These are phyloP conservation scores for Scophthalmus maximus DNA, from an alignment of 2,113 vertebrate genomes.

Conservation along the genomic window DNA sequence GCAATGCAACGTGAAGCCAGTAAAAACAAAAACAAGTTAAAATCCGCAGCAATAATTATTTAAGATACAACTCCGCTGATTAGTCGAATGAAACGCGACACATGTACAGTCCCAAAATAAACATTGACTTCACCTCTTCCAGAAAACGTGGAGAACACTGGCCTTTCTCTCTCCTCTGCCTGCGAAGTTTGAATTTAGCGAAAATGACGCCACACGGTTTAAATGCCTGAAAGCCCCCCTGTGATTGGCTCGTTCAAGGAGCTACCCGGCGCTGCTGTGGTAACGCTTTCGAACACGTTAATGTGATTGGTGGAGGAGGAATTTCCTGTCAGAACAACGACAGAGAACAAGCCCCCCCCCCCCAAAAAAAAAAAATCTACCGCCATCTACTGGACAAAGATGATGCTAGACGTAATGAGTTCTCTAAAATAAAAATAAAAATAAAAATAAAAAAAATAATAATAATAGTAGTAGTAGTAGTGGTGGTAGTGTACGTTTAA, in stretches of 20 bases:
- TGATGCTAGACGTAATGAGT: background rate
- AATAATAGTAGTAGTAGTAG: too few relatives aligned
- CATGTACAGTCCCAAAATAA: background rate
- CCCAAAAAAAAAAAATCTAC: background rate
- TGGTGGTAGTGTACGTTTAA: too few relatives aligned
- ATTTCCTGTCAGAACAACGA: background rate
- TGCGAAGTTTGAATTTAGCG: slow-evolving; percentile 21
- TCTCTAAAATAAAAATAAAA: background rate
- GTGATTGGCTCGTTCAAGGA: slow-evolving; percentile 79
- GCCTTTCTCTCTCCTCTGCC: rapidly evolving
- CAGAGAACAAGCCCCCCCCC: rapidly evolving
- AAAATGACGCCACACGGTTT: slow-evolving; percentile 59
- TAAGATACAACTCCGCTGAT: background rate
- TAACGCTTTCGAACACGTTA: slow-evolving; percentile 4
- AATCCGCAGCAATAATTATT: background rate
- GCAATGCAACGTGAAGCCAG: too few relatives aligned
- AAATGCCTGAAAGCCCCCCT: slow-evolving; percentile 63
- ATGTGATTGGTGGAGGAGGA: slow-evolving; percentile 71
- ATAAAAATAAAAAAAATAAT: background rate
- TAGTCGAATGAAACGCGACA: background rate
- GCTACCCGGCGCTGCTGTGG: slow-evolving; percentile 21
- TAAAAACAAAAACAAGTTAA: background rate
- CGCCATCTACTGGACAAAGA: slow-evolving; percentile 33
- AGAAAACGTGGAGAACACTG: background rate
- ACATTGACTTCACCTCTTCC: background rate